Conservation (phyloP, 2,113 vertebrate genomes). For the Sturnus vulgaris region DNA sequence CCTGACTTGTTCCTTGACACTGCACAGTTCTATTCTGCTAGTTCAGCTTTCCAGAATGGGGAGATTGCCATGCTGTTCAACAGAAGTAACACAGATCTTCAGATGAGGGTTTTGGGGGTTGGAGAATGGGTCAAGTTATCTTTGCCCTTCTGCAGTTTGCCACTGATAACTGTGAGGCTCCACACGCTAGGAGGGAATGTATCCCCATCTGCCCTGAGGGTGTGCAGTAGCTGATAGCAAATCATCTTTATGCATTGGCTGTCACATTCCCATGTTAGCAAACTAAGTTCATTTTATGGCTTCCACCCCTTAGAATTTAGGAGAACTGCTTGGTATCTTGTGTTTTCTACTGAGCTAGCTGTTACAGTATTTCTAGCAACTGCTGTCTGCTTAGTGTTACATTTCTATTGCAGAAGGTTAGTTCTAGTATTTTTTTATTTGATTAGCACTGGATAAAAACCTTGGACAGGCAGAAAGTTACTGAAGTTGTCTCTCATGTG, state of each 20-base stretch:
- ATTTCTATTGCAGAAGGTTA: not conserved
- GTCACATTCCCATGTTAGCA: not conserved
- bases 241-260: not conserved
- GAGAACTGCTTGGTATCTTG: not conserved
- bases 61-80: not conserved
- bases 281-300: not conserved
- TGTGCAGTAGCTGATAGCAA: not conserved
- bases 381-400: not conserved
- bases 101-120: not conserved
- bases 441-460: not conserved
- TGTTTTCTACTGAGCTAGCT: not conserved
- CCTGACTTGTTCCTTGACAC: not conserved
- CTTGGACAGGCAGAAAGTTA: not conserved
- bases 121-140: rapidly evolving
- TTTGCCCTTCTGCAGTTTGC: not conserved
- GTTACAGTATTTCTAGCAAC: not conserved
- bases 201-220: not conserved
- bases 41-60: not conserved
- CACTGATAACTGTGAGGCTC: not conserved
- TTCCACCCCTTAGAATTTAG: not conserved
- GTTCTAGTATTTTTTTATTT: not conserved
- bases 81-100: not conserved
- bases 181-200: not conserved
- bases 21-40: not conserved
- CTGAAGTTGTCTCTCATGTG: not conserved